A percentile compares a stretch with the other conserved stretches of the same genome.
phyloP scores from a whole-genome alignment of 1,140 invertebrate genomes.

The Linepithema humile region DNA sequence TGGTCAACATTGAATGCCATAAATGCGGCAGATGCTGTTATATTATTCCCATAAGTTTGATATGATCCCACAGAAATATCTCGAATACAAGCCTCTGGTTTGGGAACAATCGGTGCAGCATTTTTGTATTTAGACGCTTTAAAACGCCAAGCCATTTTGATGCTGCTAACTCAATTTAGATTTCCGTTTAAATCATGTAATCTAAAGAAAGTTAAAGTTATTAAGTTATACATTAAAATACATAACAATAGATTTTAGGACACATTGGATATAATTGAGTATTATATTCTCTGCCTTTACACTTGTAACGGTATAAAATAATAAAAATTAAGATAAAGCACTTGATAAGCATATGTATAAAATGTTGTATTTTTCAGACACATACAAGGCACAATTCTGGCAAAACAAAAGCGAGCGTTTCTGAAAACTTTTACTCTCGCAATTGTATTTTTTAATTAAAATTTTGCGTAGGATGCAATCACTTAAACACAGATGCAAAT shows the following conservation, averaged over 20 bases:
- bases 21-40: constrained; percentile 95
- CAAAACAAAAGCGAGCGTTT: neutral
- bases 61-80: constrained; percentile 96
- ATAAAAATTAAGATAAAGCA: neutral
- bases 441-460: neutral
- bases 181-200: constrained; percentile 81
- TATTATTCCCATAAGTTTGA: constrained; percentile 97
- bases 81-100: constrained; percentile 94
- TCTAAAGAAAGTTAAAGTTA: constrained; percentile 69
- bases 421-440: constrained; percentile 3
- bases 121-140: constrained; percentile 99
- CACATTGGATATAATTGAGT: neutral
- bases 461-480: neutral
- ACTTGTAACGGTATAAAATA: neutral
- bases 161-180: constrained; percentile 57
- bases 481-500: constrained; percentile 30
- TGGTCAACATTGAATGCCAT: constrained; percentile 97
- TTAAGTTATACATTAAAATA: constrained; percentile 1
- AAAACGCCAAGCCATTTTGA: constrained; percentile 96
- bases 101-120: constrained; percentile 96
- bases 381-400: neutral
- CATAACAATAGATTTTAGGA: neutral
- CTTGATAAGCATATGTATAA: neutral
- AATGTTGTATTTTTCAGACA: neutral
- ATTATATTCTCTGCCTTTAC: neutral